Conservation (phyloP, 2,113 vertebrate species). For the Lanius collurio region DNA sequence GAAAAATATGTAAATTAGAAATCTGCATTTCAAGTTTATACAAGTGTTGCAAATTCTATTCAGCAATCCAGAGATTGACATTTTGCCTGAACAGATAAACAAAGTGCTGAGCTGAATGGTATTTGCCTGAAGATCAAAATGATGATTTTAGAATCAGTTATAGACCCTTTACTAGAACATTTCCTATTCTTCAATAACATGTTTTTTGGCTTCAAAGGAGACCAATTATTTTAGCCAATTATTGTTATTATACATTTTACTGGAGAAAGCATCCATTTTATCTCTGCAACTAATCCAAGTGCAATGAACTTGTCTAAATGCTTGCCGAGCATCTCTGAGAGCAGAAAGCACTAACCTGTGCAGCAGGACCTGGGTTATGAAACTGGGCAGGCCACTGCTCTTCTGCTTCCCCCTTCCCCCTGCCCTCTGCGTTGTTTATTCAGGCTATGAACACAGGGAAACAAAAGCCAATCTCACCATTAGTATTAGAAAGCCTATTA, state of each 20-base stretch:
- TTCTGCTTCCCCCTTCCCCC: not conserved
- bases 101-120: not conserved
- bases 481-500: not conserved
- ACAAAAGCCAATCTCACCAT: not conserved
- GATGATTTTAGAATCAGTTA: not conserved
- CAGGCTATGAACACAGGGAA: not conserved
- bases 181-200: not conserved
- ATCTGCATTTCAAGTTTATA: not conserved
- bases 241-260: not conserved
- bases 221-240: conserved; percentile 7
- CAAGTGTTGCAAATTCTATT: not conserved
- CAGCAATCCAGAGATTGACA: conserved; percentile 9
- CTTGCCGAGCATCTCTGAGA: not conserved
- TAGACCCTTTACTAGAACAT: not conserved
- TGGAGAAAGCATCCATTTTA: not conserved
- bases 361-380: not conserved
- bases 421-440: not conserved
- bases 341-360: not conserved
- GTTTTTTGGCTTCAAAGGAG: not conserved
- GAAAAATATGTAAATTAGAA: conserved; percentile 4
- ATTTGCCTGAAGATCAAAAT: conserved; percentile 35
- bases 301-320: not conserved
- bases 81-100: conserved; percentile 26
- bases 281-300: not conserved
- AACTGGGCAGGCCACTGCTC: not conserved